Percentiles rank a stretch among this genome's conserved stretches.
phyloP scores from a whole-genome alignment of 2,888 invertebrate genomes.

The Candidula unifasciata region DNA sequence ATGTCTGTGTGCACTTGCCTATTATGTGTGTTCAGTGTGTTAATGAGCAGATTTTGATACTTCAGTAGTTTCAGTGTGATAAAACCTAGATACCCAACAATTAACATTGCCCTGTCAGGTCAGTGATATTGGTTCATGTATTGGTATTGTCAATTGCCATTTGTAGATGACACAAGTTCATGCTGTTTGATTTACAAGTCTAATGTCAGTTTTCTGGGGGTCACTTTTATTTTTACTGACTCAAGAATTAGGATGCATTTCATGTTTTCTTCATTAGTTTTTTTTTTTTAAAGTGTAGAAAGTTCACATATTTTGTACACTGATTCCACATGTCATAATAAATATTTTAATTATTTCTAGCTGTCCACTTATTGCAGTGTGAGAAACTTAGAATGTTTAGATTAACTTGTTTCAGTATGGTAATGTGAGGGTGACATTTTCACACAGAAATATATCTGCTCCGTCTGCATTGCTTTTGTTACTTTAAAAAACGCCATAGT shows the following conservation, averaged over 20 bases:
- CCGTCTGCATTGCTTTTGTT: too few relatives aligned
- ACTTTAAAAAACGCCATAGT: too few relatives aligned
- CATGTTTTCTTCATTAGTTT: constrained; percentile 19
- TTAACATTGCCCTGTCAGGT: constrained; percentile 25
- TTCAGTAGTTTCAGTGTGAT: constrained; percentile 32
- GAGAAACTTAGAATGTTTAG: neutral
- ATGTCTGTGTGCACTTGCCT: neutral
- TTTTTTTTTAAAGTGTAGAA: constrained; percentile 31
- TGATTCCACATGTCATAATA: constrained; percentile 41
- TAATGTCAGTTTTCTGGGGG: neutral
- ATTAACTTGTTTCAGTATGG: too few relatives aligned
- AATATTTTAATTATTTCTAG: constrained; percentile 34
- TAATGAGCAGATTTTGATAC: neutral
- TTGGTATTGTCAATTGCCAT: neutral
- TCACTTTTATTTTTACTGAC: neutral
- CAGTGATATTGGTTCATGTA: neutral
- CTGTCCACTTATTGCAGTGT: neutral
- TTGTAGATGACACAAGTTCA: neutral
- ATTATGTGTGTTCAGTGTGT: neutral
- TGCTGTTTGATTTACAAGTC: constrained; percentile 4
- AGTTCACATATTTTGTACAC: constrained; percentile 45
- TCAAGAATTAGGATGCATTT: constrained; percentile 2
- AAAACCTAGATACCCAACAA: constrained; percentile 6
- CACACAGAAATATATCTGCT: too few relatives aligned
- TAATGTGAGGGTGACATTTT: too few relatives aligned